Percentiles rank a stretch among this genome's conserved stretches.
These are phyloP conservation scores for Neocrepidodera transversa DNA, from an alignment of 2,888 invertebrate genomes.

Conservation along the genomic window DNA sequence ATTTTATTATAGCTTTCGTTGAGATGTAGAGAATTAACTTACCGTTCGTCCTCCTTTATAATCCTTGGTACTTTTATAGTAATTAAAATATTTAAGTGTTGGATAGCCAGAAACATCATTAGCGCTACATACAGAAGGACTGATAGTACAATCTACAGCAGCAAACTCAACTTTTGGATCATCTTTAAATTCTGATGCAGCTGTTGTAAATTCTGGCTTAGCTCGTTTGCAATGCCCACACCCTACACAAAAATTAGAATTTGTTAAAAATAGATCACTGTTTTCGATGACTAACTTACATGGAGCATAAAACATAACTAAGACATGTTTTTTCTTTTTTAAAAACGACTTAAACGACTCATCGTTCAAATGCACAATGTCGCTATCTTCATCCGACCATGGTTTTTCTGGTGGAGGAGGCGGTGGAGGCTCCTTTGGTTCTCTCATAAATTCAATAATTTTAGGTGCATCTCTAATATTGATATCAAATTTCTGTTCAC, in stretches of 20 bases:
- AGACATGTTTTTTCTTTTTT: constrained; percentile 84
- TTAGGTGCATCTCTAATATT: constrained; percentile 78
- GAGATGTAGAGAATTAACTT: no score
- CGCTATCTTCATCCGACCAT: constrained; percentile 78
- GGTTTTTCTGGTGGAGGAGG: constrained; percentile 82
- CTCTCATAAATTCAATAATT: constrained; percentile 83
- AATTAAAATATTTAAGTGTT: constrained; percentile 85
- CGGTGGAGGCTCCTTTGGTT: constrained; percentile 82
- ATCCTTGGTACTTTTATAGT: constrained; percentile 71
- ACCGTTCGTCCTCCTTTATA: constrained; percentile 71
- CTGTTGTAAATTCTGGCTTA: constrained; percentile 80
- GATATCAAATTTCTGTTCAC: constrained; percentile 80
- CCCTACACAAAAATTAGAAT: no score
- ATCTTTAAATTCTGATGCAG: constrained; percentile 77
- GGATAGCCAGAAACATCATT: constrained; percentile 85
- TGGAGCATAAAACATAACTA: constrained; percentile 93
- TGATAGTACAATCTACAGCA: constrained; percentile 81
- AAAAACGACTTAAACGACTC: constrained; percentile 76
- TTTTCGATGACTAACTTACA: constrained; percentile 82
- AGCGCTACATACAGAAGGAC: constrained; percentile 69
- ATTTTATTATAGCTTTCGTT: not conserved
- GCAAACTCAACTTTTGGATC: constrained; percentile 80
- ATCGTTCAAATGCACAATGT: constrained; percentile 79
- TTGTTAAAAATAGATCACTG: no score
- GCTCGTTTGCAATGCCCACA: constrained; percentile 90